Base-by-base conservation (phyloP, 2,113 vertebrate genomes). In the Menura novaehollandiae region DNA sequence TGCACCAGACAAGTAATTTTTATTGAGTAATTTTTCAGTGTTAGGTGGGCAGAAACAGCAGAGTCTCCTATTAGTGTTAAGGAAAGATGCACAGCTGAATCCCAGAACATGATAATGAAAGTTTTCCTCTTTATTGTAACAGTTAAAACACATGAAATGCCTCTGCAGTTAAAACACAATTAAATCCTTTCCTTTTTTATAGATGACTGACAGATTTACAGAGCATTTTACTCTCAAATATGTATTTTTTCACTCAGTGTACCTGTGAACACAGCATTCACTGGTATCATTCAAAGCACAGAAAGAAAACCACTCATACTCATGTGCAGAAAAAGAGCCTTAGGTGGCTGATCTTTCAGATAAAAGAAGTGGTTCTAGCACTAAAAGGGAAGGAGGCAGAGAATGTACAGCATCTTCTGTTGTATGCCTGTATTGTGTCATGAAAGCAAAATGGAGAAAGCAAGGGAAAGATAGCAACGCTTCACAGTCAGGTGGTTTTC, bases 11-110 rank as follows among this genome's bases (percentile, higher is more conserved):
- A 96, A 95, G 93, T 89, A 96, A 94, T 94, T 96, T 97, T 95
- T 96, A 93, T 89, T 87, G 95, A 93, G 95, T 81, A 96, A 95
- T 96, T 96, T 96, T 96, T 96, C 96, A 96, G 91, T 66, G 91
- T 96, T 96, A 96, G 91, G 80, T 93, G 83, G 81, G 80, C 77
- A 89, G 92, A 84, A 92, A 78, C 47, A 86, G 68, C 82, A 85
- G 37, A 62, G 26, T 80, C 7, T 93, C 37, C 80, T 76, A 93
- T 93, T 93, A 94, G 43, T 0, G 2, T 82, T 95, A 87, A 85
- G 76, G 60, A 81, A 92, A 51, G 62, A 80, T 79, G 58, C 82
- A 94, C 80, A 78, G 69, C 69, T 95, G 77, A 97, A 93, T 92
- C 46, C 62, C 80, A 93, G 49, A 67, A 76, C 32, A 76, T 58